Evolutionary conservation across 2,797 vertebrate genomes (phyloP), one percentile per base, ranked within the genome.

Genomic region (Hyperoplus immaculatus): DNA sequence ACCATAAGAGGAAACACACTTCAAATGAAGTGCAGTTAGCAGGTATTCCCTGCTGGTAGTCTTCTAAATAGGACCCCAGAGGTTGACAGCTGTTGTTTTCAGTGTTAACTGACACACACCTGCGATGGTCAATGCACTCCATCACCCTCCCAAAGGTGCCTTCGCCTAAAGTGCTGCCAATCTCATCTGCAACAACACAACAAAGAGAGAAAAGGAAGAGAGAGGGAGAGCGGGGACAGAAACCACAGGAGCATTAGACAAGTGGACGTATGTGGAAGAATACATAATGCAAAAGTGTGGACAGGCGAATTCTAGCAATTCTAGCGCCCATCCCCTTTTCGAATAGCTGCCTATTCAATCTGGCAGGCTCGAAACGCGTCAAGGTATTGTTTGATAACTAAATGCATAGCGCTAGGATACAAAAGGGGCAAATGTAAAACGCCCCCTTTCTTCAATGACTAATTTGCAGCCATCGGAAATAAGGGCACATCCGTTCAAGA

Each of bases 141-240:
- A 99, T 98, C 89, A 99, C 98, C 83, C 98, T 95, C 89, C 98
- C 98, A 11, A 99, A 99, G 0, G 98, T 99, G 69, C 98, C 98
- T 92, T 99, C 98, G 5, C 98, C 98, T 92, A 99, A 84, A 79
- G 98, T 99, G 94, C 96, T 97, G 77, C 98, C 95, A 77, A 99
- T 98, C 92, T 99, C 98, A 94, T 99, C 98, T 99, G 94, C 81
- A 95, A 95, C 82, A 88, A 95, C 82, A 88, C 92, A 91, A 86
- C 89, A 89, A 91, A 83, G 87, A 89, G 51, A 93, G 58, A 89
- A 87, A 88, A 93, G 92, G 92, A 92, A 92, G 90, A 93, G 83
- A 93, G 84, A 93, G 74, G 81, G 89, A 84, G 83, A 90, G 88
- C 63, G 67, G 75, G 87, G 80, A 78, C 67, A 89, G 69, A 89